These are phyloP conservation scores for Sebastes elongatus DNA, from an alignment of 2,797 vertebrate genomes.

Conservation along the genomic window DNA sequence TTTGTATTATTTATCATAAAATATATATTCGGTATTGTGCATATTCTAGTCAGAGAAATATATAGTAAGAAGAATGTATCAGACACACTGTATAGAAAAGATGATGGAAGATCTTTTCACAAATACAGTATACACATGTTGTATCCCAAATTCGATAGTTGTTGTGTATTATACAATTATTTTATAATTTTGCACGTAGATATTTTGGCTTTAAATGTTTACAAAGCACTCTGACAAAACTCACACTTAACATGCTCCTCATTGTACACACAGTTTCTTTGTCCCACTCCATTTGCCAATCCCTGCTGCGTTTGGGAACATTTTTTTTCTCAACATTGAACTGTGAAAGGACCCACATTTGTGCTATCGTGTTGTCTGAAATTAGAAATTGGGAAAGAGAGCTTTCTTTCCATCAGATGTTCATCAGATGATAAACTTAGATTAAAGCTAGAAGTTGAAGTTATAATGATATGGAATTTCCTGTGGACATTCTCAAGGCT, in stretches of 20 bases:
- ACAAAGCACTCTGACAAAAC: slow-evolving; percentile 16
- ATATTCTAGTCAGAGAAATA: neutral
- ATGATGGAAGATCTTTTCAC: neutral
- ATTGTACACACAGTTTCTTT: slow-evolving; percentile 28
- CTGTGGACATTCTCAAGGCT: neutral
- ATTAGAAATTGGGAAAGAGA: neutral
- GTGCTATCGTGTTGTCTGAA: slow-evolving; percentile 2
- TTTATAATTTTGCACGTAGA: neutral
- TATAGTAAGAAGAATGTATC: neutral
- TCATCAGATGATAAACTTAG: neutral
- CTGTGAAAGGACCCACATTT: slow-evolving; percentile 27
- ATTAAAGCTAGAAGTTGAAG: neutral
- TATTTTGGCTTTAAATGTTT: slow-evolving; percentile 14
- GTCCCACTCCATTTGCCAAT: slow-evolving; percentile 21
- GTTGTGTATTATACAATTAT: neutral
- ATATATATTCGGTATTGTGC: neutral
- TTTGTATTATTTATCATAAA: neutral
- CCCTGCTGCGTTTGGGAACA: slow-evolving; percentile 22
- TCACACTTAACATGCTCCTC: slow-evolving; percentile 21
- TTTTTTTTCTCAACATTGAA: slow-evolving; percentile 29
- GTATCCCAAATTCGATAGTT: neutral
- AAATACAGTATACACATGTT: neutral
- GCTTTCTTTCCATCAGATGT: neutral
- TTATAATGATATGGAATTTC: neutral
- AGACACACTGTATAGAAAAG: neutral